A percentile compares a stretch with the other conserved stretches of the same genome.
Evolutionary conservation across 2,888 invertebrate species (phyloP).

Genomic region (Pecten maximus): DNA sequence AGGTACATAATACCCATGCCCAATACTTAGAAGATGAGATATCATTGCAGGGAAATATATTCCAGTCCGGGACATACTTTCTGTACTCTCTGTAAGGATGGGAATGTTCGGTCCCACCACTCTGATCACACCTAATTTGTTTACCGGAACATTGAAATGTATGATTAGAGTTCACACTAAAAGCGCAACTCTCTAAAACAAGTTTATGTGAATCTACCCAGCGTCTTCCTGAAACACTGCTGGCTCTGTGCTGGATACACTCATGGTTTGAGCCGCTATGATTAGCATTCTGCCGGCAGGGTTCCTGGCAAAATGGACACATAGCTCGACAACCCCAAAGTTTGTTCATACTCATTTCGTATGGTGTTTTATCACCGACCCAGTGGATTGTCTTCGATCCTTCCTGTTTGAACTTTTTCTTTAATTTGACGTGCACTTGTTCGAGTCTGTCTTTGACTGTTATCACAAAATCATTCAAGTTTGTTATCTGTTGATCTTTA

Average conservation of each 20-base stretch:
- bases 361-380: not conserved
- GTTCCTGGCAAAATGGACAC: constrained; percentile 46
- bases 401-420: not conserved
- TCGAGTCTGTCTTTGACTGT: not conserved
- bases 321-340: constrained; percentile 44
- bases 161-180: not conserved
- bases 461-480: not conserved
- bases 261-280: not conserved
- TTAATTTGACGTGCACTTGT: not conserved
- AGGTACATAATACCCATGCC: constrained; percentile 38
- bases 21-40: constrained; percentile 37
- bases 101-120: too few relatives aligned
- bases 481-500: not conserved
- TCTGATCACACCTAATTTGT: too few relatives aligned
- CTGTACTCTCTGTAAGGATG: not conserved
- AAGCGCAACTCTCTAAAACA: constrained; percentile 22
- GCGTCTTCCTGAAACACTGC: not conserved
- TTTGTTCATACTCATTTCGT: not conserved
- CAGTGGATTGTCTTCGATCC: not conserved
- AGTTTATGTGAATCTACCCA: not conserved
- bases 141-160: too few relatives aligned
- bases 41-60: constrained; percentile 35
- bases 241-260: constrained; percentile 44
- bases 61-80: constrained; percentile 38
- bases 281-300: constrained; percentile 15